phyloP scores from a whole-genome alignment of 2,888 invertebrate genomes.

The Cryptophagus acutangulus region DNA sequence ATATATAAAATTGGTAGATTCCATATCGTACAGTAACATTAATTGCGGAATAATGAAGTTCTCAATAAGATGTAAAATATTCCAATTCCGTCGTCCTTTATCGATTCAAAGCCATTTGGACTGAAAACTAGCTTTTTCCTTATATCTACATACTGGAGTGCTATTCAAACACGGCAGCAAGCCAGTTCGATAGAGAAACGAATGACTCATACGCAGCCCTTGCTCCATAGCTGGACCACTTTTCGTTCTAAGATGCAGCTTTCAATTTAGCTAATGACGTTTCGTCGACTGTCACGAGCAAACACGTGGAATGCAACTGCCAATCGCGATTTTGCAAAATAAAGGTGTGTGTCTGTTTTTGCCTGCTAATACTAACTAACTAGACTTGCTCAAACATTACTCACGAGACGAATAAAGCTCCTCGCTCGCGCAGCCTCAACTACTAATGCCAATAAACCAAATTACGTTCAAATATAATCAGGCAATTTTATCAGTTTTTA shows the following conservation, averaged over 20 bases:
- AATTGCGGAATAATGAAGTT: slow-evolving; percentile 29
- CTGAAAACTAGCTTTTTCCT: slow-evolving; percentile 43
- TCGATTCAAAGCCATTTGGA: slow-evolving; percentile 37
- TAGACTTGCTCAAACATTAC: not conserved
- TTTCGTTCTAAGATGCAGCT: slow-evolving; percentile 47
- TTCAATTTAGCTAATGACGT: slow-evolving; percentile 51
- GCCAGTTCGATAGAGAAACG: slow-evolving; percentile 29
- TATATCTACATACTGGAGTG: slow-evolving; percentile 48
- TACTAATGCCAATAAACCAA: slow-evolving; percentile 2
- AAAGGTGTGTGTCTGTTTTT: slow-evolving; percentile 37
- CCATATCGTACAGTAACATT: slow-evolving; percentile 4
- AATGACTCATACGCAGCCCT: slow-evolving; percentile 27
- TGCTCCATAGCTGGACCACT: slow-evolving; percentile 32
- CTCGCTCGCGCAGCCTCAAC: not conserved
- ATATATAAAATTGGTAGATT: too few species aligned
- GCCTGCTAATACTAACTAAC: not conserved
- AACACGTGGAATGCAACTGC: slow-evolving; percentile 44
- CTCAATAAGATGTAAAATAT: slow-evolving; percentile 24
- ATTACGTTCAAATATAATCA: slow-evolving; percentile 33
- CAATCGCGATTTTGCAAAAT: slow-evolving; percentile 41
- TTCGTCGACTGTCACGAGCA: slow-evolving; percentile 49
- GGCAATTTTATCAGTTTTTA: too few species aligned
- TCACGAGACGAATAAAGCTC: not conserved
- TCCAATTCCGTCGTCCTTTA: slow-evolving; percentile 37
- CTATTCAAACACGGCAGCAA: slow-evolving; percentile 45